Percentiles rank a stretch among this genome's conserved stretches.
Conservation (phyloP, 1,140 invertebrate genomes). For the Drosophila santomea region DNA sequence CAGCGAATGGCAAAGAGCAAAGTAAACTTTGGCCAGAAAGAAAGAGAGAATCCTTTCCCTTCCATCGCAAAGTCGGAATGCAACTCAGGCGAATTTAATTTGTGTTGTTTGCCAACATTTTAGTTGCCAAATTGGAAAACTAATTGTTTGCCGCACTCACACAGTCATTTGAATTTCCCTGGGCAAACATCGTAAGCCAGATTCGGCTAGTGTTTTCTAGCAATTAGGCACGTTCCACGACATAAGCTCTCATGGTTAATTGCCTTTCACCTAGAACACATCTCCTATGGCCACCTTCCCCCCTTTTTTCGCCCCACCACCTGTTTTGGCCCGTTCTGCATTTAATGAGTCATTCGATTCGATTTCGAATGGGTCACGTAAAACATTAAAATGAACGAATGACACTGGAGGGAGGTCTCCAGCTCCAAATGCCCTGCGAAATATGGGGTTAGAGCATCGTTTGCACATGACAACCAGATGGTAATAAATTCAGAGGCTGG, state of each 20-base stretch:
- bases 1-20: conserved; percentile 31
- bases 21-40: conserved; percentile 46
- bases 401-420: background rate
- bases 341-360: conserved; percentile 70
- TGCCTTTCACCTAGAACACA: conserved; percentile 48
- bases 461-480: conserved; percentile 57
- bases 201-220: conserved; percentile 40
- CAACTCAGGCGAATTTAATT: conserved; percentile 55
- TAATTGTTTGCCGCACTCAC: conserved; percentile 62
- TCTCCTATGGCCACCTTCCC: conserved; percentile 2
- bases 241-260: conserved; percentile 66
- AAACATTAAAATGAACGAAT: conserved; percentile 74
- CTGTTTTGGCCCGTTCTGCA: conserved; percentile 39
- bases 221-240: conserved; percentile 68
- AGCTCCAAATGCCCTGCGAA: background rate
- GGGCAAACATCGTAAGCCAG: conserved; percentile 44
- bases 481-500: conserved; percentile 45
- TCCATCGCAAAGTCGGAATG: background rate
- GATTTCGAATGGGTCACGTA: conserved; percentile 70
- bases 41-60: conserved; percentile 12
- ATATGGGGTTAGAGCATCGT: conserved; percentile 14
- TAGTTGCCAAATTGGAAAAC: conserved; percentile 64
- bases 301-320: background rate
- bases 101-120: conserved; percentile 69
- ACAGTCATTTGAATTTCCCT: conserved; percentile 58